phyloP scores from a whole-genome alignment of 2,888 invertebrate species.

The Heliconius ismenius region DNA sequence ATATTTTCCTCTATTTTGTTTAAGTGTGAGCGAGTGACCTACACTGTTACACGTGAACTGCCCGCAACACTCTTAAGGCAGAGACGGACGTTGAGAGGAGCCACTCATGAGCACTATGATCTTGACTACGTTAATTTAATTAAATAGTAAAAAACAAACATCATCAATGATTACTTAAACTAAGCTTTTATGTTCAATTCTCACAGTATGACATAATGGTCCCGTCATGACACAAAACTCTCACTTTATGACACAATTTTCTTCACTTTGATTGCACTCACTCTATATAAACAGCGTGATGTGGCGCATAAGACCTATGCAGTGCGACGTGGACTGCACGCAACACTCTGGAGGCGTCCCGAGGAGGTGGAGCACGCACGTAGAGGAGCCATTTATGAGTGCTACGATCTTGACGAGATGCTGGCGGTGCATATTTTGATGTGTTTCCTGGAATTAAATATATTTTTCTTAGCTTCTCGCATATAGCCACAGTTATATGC shows the following conservation, averaged over 20 bases:
- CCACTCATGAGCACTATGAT: constrained; percentile 93
- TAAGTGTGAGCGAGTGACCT: constrained; percentile 75
- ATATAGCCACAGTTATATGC: background rate
- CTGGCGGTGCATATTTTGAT: constrained; percentile 89
- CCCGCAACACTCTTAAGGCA: constrained; percentile 84
- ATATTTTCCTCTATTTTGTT: no score
- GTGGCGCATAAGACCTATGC: constrained; percentile 93
- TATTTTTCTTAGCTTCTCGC: background rate
- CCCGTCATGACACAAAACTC: background rate
- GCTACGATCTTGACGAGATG: constrained; percentile 85
- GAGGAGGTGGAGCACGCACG: constrained; percentile 85
- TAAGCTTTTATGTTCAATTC: no score
- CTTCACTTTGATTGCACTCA: constrained; percentile 62
- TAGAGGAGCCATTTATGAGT: constrained; percentile 96
- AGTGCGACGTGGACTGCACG: constrained; percentile 89
- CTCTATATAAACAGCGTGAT: constrained; percentile 90
- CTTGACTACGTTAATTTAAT: constrained; percentile 62
- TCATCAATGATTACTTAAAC: no score
- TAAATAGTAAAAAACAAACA: no score
- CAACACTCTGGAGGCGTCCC: constrained; percentile 83
- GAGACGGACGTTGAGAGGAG: constrained; percentile 89
- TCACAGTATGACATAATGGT: background rate
- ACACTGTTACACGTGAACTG: constrained; percentile 91
- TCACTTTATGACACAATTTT: background rate
- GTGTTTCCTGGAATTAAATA: constrained; percentile 83